Evolutionary conservation across 1,140 invertebrate genomes (phyloP).

Genomic region (Phymorhynchus buccinoides): DNA sequence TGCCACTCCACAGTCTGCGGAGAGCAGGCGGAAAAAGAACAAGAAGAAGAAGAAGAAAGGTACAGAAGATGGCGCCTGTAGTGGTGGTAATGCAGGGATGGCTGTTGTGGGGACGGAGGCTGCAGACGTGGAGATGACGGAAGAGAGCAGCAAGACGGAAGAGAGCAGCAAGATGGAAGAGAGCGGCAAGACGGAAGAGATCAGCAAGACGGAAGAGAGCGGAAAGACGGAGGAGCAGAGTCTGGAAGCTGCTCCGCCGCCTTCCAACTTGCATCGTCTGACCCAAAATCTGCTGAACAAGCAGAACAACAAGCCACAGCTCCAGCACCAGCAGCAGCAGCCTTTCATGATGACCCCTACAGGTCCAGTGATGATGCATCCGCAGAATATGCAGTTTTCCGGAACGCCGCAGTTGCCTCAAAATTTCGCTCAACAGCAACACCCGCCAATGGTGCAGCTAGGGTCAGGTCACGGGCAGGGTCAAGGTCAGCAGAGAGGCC

Average conservation of each 20-base stretch:
- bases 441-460: neutral
- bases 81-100: too few species aligned
- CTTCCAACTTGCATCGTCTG: neutral
- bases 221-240: neutral
- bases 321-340: too few species aligned
- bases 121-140: neutral
- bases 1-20: too few species aligned
- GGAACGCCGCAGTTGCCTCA: neutral
- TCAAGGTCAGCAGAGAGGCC: neutral
- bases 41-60: slow-evolving; percentile 35
- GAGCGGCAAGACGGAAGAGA: neutral
- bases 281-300: neutral
- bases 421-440: neutral
- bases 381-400: neutral
- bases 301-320: neutral
- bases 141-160: neutral
- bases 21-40: slow-evolving; percentile 2
- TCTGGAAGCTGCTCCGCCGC: too few species aligned
- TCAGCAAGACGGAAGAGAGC: neutral
- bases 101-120: neutral
- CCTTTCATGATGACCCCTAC: neutral
- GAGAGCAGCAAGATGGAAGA: neutral
- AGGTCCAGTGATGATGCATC: too few species aligned
- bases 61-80: too few species aligned
- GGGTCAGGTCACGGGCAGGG: neutral